phyloP scores from a whole-genome alignment of 2,113 vertebrate species.

The Suncus etruscus region DNA sequence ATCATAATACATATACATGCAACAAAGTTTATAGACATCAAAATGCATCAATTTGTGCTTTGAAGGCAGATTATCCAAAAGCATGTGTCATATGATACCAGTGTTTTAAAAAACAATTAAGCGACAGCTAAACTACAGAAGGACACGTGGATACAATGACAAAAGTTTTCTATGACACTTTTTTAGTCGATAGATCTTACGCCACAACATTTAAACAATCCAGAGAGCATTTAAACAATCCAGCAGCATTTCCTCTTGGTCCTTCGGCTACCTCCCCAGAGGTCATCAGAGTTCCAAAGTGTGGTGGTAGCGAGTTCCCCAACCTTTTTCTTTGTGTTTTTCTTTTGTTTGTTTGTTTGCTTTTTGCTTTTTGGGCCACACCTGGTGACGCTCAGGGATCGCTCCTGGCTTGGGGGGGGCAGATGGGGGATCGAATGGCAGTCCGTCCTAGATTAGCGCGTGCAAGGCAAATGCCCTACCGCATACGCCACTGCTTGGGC shows the following conservation, averaged over 20 bases:
- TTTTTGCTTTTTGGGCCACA: too few relatives aligned
- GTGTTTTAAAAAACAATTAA: slow-evolving; percentile 1
- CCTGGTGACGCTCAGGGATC: too few relatives aligned
- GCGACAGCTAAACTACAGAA: neutral
- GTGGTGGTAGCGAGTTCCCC: neutral
- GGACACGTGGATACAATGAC: neutral
- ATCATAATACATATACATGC: too few relatives aligned
- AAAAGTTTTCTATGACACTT: too few relatives aligned
- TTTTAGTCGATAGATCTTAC: neutral
- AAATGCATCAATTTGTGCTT: neutral
- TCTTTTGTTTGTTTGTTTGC: too few relatives aligned
- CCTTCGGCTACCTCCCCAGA: neutral
- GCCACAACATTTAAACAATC: neutral
- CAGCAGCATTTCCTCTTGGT: neutral
- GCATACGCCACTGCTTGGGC: fast-evolving
- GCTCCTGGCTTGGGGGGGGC: too few relatives aligned
- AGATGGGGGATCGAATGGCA: too few relatives aligned
- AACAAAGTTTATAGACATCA: neutral
- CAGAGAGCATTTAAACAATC: too few relatives aligned
- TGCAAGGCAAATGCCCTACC: too few relatives aligned
- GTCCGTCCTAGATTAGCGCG: too few relatives aligned
- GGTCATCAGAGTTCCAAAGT: neutral
- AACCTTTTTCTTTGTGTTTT: too few relatives aligned
- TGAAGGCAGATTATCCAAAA: neutral
- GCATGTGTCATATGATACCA: slow-evolving; percentile 44